Base-by-base conservation (phyloP, 2,888 invertebrate genomes). In the Drosophila recens region DNA sequence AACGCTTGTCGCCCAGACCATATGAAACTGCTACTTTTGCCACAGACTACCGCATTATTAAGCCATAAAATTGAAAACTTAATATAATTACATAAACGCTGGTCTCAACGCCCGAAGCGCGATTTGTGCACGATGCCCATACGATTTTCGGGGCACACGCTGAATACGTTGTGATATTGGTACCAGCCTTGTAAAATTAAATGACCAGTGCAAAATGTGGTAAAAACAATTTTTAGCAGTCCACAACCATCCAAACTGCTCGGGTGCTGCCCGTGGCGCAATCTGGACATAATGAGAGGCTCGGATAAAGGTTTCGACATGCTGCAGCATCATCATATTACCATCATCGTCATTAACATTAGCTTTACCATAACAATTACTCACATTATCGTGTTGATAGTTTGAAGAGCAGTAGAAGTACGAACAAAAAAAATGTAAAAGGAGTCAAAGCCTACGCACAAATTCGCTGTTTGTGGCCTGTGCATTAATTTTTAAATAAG, bases 11-110 rank as follows among this genome's bases (percentile, higher is more conserved):
- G 78, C 72, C 67, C 76, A 80, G 82, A 77, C 72, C 69, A 65
- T 57, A 59, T 67, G 67, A 52, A 61, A 45, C 63, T 67, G 45
- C 51, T 56, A 58, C 63, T 57, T 43, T 45, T 62, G 27, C 34
- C 53, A 45, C 61, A 65, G 61, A 64, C 74, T 72, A 73, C 72
- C 71, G 65, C 82, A 74, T 77, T 89, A 90, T 89, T 90, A 83
- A 89, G 90, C 90, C 80, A 90, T 89, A 87, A 89, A 89, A 89
- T 90, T 90, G 89, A 90, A 89, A 87, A 83, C 83, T 89, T 80
- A 77, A 85, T 89, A 85, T 89, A 87, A 88, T 87, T 90, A 88
- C 90, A 78, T 89, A 89, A 86, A 86, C 88, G 88, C 59, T 75
- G 75, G 68, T 65, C 61, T 68, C 71, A 80, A 80, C 78, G 86